phyloP scores from a whole-genome alignment of 2,113 vertebrate genomes.

The Neodon shergylaensis region DNA sequence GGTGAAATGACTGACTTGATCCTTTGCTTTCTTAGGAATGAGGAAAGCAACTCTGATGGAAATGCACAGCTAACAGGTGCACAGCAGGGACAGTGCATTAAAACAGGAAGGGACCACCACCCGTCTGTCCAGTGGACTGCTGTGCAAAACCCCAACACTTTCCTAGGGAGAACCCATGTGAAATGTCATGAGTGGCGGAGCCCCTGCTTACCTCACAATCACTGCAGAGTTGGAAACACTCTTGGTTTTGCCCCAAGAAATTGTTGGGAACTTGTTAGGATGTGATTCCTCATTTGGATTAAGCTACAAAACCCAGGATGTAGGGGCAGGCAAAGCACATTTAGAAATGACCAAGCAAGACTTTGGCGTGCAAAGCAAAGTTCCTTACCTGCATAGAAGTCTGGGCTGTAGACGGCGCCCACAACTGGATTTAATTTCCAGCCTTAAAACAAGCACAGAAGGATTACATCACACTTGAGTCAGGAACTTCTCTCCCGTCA shows the following conservation, averaged over 20 bases:
- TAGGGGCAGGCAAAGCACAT: slow-evolving; percentile 47
- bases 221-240: neutral
- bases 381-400: slow-evolving; percentile 98
- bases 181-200: neutral
- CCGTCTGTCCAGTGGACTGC: neutral
- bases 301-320: slow-evolving; percentile 30
- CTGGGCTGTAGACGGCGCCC: slow-evolving; percentile 98
- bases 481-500: neutral
- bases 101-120: neutral
- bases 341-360: slow-evolving; percentile 44
- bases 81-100: neutral
- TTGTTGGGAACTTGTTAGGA: slow-evolving; percentile 28
- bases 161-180: slow-evolving; percentile 25
- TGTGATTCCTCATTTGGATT: neutral
- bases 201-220: neutral
- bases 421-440: slow-evolving; percentile 99
- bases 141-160: slow-evolving; percentile 6
- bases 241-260: slow-evolving; percentile 56
- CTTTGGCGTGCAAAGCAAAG: slow-evolving; percentile 13
- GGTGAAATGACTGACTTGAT: neutral
- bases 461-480: slow-evolving; percentile 65
- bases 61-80: neutral
- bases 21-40: slow-evolving; percentile 59
- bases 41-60: neutral
- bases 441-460: slow-evolving; percentile 88